phyloP scores from a whole-genome alignment of 2,113 vertebrate species.

The Pluvialis apricaria region DNA sequence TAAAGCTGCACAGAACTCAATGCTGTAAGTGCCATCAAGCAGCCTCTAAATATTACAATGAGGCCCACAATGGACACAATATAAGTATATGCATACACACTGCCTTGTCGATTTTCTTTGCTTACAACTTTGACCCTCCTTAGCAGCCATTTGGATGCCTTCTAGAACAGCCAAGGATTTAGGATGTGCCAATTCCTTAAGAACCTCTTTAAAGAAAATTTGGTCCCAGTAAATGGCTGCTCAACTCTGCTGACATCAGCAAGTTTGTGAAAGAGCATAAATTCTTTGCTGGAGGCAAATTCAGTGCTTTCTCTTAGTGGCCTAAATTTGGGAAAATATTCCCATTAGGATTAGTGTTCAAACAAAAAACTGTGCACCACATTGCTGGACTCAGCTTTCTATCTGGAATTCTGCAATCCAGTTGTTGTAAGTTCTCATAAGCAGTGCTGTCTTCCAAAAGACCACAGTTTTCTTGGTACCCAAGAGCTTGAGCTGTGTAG shows the following conservation, averaged over 20 bases:
- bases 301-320: background rate
- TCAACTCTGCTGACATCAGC: background rate
- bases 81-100: background rate
- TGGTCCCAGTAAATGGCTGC: background rate
- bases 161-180: background rate
- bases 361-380: background rate
- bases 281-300: background rate
- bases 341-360: background rate
- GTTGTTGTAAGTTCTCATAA: background rate
- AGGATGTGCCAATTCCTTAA: background rate
- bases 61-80: background rate
- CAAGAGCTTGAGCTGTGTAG: background rate
- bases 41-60: background rate
- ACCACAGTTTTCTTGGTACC: background rate
- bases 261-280: background rate
- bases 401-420: background rate
- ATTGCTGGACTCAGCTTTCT: background rate
- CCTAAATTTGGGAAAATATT: background rate
- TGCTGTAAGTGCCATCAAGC: background rate
- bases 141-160: background rate
- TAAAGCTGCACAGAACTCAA: background rate
- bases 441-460: background rate
- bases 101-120: background rate
- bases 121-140: background rate
- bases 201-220: background rate